phyloP scores from a whole-genome alignment of 2,113 vertebrate species.

The Gymnobelideus leadbeateri region DNA sequence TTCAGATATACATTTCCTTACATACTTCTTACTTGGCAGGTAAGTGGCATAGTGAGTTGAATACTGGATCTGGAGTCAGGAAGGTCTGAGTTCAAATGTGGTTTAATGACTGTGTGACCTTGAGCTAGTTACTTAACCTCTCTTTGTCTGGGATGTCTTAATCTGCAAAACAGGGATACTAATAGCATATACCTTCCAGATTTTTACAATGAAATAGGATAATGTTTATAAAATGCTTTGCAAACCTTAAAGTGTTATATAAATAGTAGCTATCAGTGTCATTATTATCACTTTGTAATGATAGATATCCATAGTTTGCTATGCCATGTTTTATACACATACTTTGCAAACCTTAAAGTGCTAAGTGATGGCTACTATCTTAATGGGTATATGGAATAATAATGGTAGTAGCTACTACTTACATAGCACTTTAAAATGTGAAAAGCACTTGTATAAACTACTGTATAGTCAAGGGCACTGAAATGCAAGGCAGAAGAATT shows the following conservation, averaged over 20 bases:
- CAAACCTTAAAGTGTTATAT: background rate
- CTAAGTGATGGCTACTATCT: background rate
- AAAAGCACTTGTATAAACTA: background rate
- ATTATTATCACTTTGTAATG: background rate
- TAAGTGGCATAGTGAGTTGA: background rate
- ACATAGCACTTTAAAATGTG: background rate
- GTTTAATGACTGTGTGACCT: background rate
- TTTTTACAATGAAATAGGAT: background rate
- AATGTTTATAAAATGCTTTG: background rate
- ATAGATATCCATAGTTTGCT: background rate
- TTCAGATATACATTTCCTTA: background rate
- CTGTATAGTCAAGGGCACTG: background rate
- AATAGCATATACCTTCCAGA: background rate
- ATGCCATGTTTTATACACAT: background rate
- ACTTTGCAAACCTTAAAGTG: background rate
- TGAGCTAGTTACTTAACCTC: background rate
- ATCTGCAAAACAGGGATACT: background rate
- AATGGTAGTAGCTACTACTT: background rate
- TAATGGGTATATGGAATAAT: too few relatives aligned
- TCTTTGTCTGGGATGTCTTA: background rate
- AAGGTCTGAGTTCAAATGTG: background rate
- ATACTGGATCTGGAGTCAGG: background rate
- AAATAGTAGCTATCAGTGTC: background rate
- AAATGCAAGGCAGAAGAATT: background rate
- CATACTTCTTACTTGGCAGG: background rate